Percentiles rank a stretch among this genome's conserved stretches.
These are phyloP conservation scores for Campoplex nolae DNA, from an alignment of 2,888 invertebrate genomes.

Conservation along the genomic window DNA sequence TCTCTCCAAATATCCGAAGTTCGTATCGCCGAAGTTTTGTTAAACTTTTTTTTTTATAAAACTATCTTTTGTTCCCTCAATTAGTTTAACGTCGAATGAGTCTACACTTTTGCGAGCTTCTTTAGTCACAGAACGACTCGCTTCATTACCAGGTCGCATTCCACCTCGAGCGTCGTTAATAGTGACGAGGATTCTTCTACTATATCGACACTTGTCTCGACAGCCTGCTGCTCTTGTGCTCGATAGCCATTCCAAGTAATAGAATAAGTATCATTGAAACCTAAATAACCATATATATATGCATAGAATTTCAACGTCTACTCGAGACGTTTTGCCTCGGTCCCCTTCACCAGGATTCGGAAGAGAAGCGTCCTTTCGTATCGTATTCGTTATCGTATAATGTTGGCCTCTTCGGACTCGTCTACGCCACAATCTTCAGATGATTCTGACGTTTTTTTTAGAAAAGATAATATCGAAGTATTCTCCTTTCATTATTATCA, in stretches of 20 bases:
- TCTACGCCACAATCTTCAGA: not conserved
- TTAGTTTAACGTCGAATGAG: conserved; percentile 48
- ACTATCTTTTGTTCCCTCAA: not conserved
- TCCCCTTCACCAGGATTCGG: conserved; percentile 6
- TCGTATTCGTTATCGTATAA: not conserved
- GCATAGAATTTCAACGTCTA: not conserved
- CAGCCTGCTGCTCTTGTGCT: conserved; percentile 33
- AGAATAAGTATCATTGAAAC: conserved; percentile 35
- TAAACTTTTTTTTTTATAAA: conserved; percentile 24
- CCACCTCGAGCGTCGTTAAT: conserved; percentile 53
- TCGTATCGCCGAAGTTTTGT: no score
- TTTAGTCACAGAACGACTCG: conserved; percentile 33
- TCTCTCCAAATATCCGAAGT: not conserved
- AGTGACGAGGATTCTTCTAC: conserved; percentile 54
- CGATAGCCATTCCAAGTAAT: conserved; percentile 61
- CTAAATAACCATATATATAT: conserved; percentile 17
- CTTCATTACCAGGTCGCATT: conserved; percentile 63
- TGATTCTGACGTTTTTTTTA: not conserved
- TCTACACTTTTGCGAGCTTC: conserved; percentile 25
- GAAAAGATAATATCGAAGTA: not conserved
- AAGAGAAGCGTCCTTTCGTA: not conserved
- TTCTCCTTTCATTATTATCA: not conserved
- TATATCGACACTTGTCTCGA: conserved; percentile 25
- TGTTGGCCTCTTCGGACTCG: not conserved
- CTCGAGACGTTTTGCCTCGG: conserved; percentile 2